Base-by-base conservation (phyloP, 2,113 vertebrate genomes). In the Columba janthina region DNA sequence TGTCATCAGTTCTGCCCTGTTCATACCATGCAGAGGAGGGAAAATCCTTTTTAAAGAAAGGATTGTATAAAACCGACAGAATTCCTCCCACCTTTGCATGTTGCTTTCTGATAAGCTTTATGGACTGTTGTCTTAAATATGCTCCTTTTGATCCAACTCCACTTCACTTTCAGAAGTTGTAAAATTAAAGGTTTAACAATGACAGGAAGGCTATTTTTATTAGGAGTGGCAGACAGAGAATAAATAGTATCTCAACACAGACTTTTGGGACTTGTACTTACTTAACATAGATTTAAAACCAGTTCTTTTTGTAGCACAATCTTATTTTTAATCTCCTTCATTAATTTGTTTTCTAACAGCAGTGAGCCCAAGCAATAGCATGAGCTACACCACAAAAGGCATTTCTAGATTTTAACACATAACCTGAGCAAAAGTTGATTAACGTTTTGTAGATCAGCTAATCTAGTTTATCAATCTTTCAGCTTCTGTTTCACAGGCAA, bases 111-210 rank as follows among this genome's bases (percentile, higher is more conserved):
- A 86, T 92, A 92, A 93, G 64, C 50, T 93, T 93, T 87, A 71
- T 24, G 85, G 83, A 69, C 76, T 71, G 56, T 74, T 81, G 66
- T 93, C 58, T 94, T 92, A 82, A 86, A 93, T 46, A 92, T 50
- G 40, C 15, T 89, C 88, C 89, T 89, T 91, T 77, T 91, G 94
- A 95, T 88, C 50, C 25, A 84, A 34, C 65, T 89, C n/a, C 36
- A 74, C 75, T 91, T 96, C 56, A 70, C 71, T 95, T 95, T 69
- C 71, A 81, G 85, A 97, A 88, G 58, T 85, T 46, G 50, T 57
- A 34, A 81, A 94, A 96, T 92, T 89, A 70, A 94, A 85, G 61
- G 53, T 94, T 96, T 70, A 90, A 96, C 87, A 92, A 74, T 83
- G 54, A 79, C 69, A 77, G 85, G 75, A 84, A 92, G 58, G 51